Evolutionary conservation across 1,140 invertebrate species (phyloP).

Genomic region (Atopsyche davidsoni): DNA sequence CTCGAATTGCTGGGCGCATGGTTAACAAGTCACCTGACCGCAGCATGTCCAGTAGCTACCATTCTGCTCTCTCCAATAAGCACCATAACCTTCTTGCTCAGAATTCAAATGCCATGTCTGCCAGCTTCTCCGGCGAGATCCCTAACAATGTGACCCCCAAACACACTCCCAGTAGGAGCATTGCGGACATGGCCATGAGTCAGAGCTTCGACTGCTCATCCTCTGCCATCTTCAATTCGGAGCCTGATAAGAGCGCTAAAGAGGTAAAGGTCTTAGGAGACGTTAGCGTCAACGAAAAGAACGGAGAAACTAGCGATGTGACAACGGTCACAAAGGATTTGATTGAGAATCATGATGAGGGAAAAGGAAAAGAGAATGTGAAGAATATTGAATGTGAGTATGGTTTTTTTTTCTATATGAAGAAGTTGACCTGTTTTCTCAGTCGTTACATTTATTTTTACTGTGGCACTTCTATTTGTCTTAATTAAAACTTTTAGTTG

Average conservation of each 20-base stretch:
- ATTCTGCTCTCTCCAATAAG: constrained; percentile 38
- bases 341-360: constrained; percentile 10
- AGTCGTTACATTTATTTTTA: too few relatives aligned
- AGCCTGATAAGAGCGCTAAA: constrained; percentile 5
- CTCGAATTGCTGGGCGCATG: constrained; percentile 42
- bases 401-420: too few relatives aligned
- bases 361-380: constrained; percentile 3
- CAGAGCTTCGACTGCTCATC: constrained; percentile 39
- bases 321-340: background rate
- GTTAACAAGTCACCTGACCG: constrained; percentile 63
- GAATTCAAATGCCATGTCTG: constrained; percentile 30
- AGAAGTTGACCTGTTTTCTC: too few relatives aligned
- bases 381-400: constrained; percentile 14
- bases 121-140: constrained; percentile 35
- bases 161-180: constrained; percentile 15
- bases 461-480: too few relatives aligned
- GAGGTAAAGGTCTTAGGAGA: background rate
- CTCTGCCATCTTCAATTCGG: constrained; percentile 12
- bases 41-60: constrained; percentile 61
- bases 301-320: background rate
- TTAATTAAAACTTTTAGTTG: too few relatives aligned
- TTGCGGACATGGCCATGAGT: constrained; percentile 32
- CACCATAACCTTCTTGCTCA: constrained; percentile 33
- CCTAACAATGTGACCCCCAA: constrained; percentile 11
- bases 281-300: background rate